Percentiles rank a stretch among this genome's conserved stretches.
phyloP scores from a whole-genome alignment of 2,797 vertebrate species.

The Gymnoscopelus microlampas region DNA sequence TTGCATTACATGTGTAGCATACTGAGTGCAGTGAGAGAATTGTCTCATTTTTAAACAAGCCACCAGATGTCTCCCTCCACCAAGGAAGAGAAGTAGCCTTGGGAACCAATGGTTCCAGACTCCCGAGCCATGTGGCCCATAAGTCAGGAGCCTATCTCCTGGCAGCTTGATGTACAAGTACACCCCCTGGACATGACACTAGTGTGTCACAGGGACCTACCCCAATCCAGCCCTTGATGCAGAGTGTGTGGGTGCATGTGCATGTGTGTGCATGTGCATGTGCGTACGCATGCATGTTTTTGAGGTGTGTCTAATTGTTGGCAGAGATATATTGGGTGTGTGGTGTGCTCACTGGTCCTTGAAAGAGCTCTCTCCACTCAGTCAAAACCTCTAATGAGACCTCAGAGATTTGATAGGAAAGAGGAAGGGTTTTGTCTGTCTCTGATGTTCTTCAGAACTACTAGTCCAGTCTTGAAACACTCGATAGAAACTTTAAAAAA shows the following conservation, averaged over 20 bases:
- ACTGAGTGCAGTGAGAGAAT: constrained; percentile 43
- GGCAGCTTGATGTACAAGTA: no score
- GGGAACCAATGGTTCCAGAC: no score
- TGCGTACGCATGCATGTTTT: constrained; percentile 22
- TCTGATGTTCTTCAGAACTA: constrained; percentile 44
- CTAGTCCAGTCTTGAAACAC: constrained; percentile 26
- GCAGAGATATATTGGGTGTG: constrained; percentile 56
- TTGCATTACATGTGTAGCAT: constrained; percentile 54
- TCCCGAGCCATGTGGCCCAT: no score
- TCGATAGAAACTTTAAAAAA: constrained; percentile 19
- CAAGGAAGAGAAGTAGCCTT: constrained; percentile 71
- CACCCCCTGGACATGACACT: no score
- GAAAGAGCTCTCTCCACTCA: constrained; percentile 63
- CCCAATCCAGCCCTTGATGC: no score
- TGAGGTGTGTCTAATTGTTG: constrained; percentile 67
- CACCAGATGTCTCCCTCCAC: constrained; percentile 83
- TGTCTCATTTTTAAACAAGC: constrained; percentile 65
- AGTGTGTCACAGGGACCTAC: no score
- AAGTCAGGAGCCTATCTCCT: no score
- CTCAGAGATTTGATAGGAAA: constrained; percentile 61
- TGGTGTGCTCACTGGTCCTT: constrained; percentile 66
- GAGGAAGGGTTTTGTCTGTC: constrained; percentile 44
- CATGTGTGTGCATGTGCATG: not conserved
- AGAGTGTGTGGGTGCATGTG: no score
- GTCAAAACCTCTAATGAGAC: constrained; percentile 73